phyloP scores from a whole-genome alignment of 2,113 vertebrate species.

The Ceyx cyanopectus region DNA sequence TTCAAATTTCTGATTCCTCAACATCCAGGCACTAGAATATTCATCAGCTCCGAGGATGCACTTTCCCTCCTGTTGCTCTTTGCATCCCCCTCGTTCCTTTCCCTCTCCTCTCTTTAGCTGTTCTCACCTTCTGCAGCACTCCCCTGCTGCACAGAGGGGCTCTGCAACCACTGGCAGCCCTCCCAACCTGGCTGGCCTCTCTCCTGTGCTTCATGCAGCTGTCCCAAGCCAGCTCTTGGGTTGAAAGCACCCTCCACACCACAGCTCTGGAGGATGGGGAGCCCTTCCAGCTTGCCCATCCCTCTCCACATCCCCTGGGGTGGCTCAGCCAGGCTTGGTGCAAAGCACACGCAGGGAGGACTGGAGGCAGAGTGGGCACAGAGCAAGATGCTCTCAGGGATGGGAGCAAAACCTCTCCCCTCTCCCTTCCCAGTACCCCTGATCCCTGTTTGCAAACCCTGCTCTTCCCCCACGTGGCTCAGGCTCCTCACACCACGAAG shows the following conservation, averaged over 20 bases:
- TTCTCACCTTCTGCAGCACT: background rate
- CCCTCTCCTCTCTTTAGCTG: background rate
- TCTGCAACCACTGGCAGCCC: accelerated
- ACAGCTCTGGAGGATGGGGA: background rate
- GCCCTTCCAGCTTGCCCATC: background rate
- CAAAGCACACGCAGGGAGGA: background rate
- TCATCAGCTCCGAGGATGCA: slow-evolving; percentile 81
- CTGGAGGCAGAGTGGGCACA: background rate
- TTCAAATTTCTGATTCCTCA: slow-evolving; percentile 84
- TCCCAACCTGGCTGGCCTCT: background rate
- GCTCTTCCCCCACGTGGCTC: accelerated
- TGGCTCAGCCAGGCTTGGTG: accelerated
- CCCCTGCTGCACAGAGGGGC: background rate
- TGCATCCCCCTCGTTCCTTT: background rate
- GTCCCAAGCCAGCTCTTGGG: background rate
- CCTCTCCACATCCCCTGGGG: accelerated
- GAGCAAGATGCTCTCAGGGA: background rate
- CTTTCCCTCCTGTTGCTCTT: slow-evolving; percentile 56
- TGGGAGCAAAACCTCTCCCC: background rate
- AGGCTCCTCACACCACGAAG: background rate
- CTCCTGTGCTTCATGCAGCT: background rate
- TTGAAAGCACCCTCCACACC: background rate
- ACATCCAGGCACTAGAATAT: slow-evolving; percentile 86
- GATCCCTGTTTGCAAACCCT: background rate
- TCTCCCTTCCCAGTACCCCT: background rate